These are phyloP conservation scores for Microcebus ravelobensis DNA, from an alignment of 2,113 vertebrate species.

Conservation along the genomic window DNA sequence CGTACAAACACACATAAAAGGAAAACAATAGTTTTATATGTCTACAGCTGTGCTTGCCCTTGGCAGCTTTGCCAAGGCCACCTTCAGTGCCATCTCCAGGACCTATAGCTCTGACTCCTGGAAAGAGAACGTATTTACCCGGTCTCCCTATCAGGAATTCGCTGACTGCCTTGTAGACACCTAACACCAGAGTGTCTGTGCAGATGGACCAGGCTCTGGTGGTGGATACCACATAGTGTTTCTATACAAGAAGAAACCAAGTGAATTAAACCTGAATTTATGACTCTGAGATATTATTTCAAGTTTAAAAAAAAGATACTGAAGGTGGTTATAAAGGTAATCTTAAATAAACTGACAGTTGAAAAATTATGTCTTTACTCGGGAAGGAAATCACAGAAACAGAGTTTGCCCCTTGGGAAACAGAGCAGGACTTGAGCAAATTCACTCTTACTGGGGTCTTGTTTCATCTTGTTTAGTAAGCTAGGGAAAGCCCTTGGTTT, in stretches of 20 bases:
- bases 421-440: not conserved
- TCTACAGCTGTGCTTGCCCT: not conserved
- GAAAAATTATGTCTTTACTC: not conserved
- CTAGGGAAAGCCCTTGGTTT: slow-evolving; percentile 18
- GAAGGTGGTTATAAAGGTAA: not conserved
- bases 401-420: not conserved
- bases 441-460: not conserved
- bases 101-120: slow-evolving; percentile 94
- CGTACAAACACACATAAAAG: not conserved
- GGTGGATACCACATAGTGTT: slow-evolving; percentile 66
- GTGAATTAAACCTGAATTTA: not conserved
- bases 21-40: not conserved
- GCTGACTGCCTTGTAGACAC: slow-evolving; percentile 95
- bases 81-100: slow-evolving; percentile 94
- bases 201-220: slow-evolving; percentile 88
- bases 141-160: slow-evolving; percentile 95
- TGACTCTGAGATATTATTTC: not conserved
- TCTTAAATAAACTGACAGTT: not conserved
- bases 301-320: slow-evolving; percentile 7
- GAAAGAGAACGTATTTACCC: slow-evolving; percentile 93
- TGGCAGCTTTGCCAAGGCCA: slow-evolving; percentile 86
- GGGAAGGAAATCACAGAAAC: not conserved
- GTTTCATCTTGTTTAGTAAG: slow-evolving; percentile 27
- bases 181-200: slow-evolving; percentile 90
- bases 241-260: not conserved